phyloP scores from a whole-genome alignment of 2,797 vertebrate species.

The Uromys caudimaculatus region DNA sequence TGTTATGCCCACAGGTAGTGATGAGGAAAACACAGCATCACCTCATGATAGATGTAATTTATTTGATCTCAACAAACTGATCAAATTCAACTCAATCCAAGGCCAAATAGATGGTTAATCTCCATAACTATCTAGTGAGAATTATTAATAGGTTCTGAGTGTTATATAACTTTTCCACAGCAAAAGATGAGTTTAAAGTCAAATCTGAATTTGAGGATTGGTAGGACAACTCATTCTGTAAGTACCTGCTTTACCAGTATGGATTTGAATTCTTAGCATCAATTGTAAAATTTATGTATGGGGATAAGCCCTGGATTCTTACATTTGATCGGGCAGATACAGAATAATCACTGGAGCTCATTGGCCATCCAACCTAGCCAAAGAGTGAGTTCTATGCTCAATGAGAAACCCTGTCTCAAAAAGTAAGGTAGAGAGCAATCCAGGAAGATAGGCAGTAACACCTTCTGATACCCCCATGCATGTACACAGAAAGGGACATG shows the following conservation, averaged over 20 bases:
- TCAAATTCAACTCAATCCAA: not conserved
- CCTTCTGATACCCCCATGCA: not conserved
- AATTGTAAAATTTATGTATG: not conserved
- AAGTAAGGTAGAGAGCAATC: not conserved
- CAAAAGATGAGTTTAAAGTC: not conserved
- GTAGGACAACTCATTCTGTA: not conserved
- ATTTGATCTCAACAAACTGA: not conserved
- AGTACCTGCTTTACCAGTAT: not conserved
- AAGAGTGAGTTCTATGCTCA: not conserved
- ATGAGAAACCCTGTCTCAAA: not conserved
- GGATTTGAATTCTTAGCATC: not conserved
- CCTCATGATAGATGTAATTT: not conserved
- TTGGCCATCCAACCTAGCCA: no score
- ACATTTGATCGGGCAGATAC: not conserved
- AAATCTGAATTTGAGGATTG: not conserved
- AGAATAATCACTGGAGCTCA: not conserved
- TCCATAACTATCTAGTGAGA: accelerated
- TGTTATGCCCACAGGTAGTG: not conserved
- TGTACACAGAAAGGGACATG: not conserved
- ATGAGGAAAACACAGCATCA: not conserved
- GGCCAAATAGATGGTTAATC: accelerated
- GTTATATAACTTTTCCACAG: not conserved
- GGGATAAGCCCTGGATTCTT: no score
- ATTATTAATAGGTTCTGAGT: not conserved
- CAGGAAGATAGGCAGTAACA: not conserved